These are phyloP conservation scores for Manduca sexta DNA, from an alignment of 1,140 invertebrate species.

Conservation along the genomic window DNA sequence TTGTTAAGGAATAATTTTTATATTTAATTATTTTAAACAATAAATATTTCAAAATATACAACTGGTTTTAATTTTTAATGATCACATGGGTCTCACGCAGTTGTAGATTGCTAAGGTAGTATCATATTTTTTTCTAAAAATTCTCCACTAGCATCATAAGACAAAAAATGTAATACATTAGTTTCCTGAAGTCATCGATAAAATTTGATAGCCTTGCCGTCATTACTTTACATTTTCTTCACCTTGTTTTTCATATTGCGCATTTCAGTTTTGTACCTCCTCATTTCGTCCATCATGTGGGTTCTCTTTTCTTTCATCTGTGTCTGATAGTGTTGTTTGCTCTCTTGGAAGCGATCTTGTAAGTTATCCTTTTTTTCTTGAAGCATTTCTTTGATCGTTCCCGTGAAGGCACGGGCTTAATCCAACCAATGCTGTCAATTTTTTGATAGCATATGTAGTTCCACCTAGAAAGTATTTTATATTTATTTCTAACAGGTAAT, in stretches of 20 bases:
- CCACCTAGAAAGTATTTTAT: slow-evolving; percentile 68
- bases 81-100: no score
- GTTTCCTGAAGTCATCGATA: no score
- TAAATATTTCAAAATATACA: slow-evolving; percentile 46
- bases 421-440: slow-evolving; percentile 79
- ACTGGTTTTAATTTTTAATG: slow-evolving; percentile 19
- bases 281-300: slow-evolving; percentile 71
- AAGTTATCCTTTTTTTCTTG: slow-evolving; percentile 73
- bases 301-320: slow-evolving; percentile 53
- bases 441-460: slow-evolving; percentile 82
- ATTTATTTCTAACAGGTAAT: no score
- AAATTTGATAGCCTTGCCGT: no score
- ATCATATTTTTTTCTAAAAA: no score
- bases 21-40: slow-evolving; percentile 42
- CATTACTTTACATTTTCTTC: slow-evolving; percentile 50
- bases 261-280: slow-evolving; percentile 68
- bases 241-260: slow-evolving; percentile 65
- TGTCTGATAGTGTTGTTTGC: slow-evolving; percentile 63
- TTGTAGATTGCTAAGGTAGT: no score
- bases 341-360: slow-evolving; percentile 67
- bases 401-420: slow-evolving; percentile 78
- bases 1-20: slow-evolving; percentile 54
- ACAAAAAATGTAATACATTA: no score
- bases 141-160: no score
- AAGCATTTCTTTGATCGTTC: slow-evolving; percentile 77